A percentile compares a stretch with the other conserved stretches of the same genome.
Evolutionary conservation across 2,888 invertebrate species (phyloP).

Genomic region (Drosophila falleni): DNA sequence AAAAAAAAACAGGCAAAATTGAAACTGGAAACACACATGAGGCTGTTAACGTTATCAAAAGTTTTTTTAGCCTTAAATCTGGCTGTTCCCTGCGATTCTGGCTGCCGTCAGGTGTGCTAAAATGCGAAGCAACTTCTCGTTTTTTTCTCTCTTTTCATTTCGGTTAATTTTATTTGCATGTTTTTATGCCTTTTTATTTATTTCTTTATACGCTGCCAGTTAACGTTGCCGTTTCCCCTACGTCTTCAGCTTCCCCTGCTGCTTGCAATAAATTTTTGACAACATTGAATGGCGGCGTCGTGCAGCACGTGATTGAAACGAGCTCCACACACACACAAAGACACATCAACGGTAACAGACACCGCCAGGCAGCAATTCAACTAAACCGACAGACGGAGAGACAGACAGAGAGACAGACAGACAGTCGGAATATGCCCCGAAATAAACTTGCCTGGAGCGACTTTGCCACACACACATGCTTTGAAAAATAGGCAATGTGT

Average conservation of each 20-base stretch:
- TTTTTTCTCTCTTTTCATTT: slow-evolving; percentile 41
- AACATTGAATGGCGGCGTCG: slow-evolving; percentile 60
- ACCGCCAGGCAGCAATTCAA: slow-evolving; percentile 57
- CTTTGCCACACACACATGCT: slow-evolving; percentile 28
- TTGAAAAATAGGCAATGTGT: slow-evolving; percentile 76
- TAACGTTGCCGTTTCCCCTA: slow-evolving; percentile 27
- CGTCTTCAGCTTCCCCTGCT: slow-evolving; percentile 5
- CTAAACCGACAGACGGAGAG: slow-evolving; percentile 37
- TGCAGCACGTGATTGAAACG: slow-evolving; percentile 71
- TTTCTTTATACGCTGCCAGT: slow-evolving; percentile 48
- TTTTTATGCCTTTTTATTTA: slow-evolving; percentile 73
- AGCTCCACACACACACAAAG: slow-evolving; percentile 26
- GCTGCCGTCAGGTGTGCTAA: slow-evolving; percentile 35
- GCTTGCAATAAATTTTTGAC: slow-evolving; percentile 72
- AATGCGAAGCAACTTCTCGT: slow-evolving; percentile 29
- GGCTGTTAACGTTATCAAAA: slow-evolving; percentile 26
- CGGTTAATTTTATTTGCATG: slow-evolving; percentile 78
- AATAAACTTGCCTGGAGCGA: slow-evolving; percentile 51
- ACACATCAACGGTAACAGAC: slow-evolving; percentile 57
- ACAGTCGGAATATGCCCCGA: slow-evolving; percentile 16
- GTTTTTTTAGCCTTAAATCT: slow-evolving; percentile 40
- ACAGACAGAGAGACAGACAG: slow-evolving; percentile 36
- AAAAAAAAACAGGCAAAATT: not conserved
- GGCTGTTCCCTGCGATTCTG: not conserved
- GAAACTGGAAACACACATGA: slow-evolving; percentile 1